Base-by-base conservation (phyloP, 2,888 invertebrate genomes). In the Thereva unica region DNA sequence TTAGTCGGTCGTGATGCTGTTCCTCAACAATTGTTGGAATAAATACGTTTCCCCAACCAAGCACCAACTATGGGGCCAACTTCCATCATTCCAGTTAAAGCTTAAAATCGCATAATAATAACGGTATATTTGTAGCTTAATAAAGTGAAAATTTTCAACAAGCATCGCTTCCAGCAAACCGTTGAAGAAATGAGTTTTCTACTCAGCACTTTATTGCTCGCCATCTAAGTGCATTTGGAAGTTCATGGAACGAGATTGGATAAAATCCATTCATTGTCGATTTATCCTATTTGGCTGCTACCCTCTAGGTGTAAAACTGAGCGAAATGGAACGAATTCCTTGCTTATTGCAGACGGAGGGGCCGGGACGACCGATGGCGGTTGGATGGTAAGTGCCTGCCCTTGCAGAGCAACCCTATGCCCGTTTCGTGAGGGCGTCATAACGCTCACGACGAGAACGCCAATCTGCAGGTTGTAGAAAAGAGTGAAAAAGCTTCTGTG, bases 231-330 rank as follows among this genome's bases (percentile, higher is more conserved):
- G 61, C 61, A 50, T 61, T 61, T 34, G 50, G 50, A 50, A 49
- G 61, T 61, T 61, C 40, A 41, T 49, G 12, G 38, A 50, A 61
- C 50, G 50, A 23, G 61, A 61, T 61, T 61, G 61, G 61, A 40
- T 49, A 64, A 66, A 68, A 68, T 66, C 66, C 61, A 63, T 68
- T 68, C 63, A 66, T 66, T 63, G 66, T 34, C 66, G 68, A 66
- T 68, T 68, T 66, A 66, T 66, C 64, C 66, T 57, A 66, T 68
- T 68, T 66, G 45, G 45, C 34, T 53, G 63, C 52, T 40, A 49
- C 40, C n/a, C 23, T 59, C 41, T 61, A 66, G 66, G 59, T 56
- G 66, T 66, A 66, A 68, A 68, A 66, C 63, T 66, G 68, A 59
- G 68, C 4, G 41, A 66, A 52, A 64, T 64, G 54, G 67, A 68